phyloP scores from a whole-genome alignment of 2,888 invertebrate genomes.

The Cheilosia variabilis region DNA sequence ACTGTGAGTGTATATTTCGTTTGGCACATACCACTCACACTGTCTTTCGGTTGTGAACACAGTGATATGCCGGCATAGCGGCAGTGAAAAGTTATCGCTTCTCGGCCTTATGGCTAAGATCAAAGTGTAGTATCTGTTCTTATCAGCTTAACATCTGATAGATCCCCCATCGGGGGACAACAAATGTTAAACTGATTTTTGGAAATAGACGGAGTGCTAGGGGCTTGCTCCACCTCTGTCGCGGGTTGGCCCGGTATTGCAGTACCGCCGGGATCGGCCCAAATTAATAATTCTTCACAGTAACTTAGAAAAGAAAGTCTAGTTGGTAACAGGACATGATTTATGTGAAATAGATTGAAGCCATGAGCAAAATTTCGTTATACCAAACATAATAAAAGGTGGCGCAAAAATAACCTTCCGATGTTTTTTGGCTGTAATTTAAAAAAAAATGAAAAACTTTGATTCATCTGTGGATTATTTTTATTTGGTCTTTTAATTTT shows the following conservation, averaged over 20 bases:
- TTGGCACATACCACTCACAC: neutral
- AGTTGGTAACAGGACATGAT: no score
- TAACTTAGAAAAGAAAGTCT: no score
- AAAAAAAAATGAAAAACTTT: no score
- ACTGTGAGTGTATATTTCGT: neutral
- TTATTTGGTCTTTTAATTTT: no score
- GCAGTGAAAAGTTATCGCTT: neutral
- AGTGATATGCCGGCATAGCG: neutral
- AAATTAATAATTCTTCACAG: neutral
- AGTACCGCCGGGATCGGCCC: constrained; percentile 19
- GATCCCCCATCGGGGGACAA: constrained; percentile 19
- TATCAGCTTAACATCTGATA: constrained; percentile 19
- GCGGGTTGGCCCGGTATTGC: constrained; percentile 19
- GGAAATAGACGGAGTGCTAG: constrained; percentile 18
- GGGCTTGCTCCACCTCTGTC: constrained; percentile 18
- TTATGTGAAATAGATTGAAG: no score
- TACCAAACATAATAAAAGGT: no score
- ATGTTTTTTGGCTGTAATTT: no score
- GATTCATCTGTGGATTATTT: no score
- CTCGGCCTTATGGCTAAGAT: constrained; percentile 19
- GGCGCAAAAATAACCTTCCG: no score
- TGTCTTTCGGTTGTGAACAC: neutral
- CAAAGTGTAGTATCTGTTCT: constrained; percentile 19
- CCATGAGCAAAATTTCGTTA: no score
- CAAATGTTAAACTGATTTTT: constrained; percentile 19